A percentile compares a stretch with the other conserved stretches of the same genome.
Conservation (phyloP, 2,797 vertebrate species). For the Pseudocheirus occidentalis region DNA sequence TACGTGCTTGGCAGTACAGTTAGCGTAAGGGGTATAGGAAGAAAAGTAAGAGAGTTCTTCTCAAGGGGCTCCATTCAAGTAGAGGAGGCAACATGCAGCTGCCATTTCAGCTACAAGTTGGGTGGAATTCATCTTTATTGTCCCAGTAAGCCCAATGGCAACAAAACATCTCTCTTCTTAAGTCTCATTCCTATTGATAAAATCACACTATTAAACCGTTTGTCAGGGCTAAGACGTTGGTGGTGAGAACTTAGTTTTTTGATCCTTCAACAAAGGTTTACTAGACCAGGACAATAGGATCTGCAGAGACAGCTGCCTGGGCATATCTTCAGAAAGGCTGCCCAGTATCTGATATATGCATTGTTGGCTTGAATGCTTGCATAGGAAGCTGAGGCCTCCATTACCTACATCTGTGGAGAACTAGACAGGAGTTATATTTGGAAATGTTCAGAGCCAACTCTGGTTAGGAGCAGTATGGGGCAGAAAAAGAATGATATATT, state of each 20-base stretch:
- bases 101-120: neutral
- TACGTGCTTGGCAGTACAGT: neutral
- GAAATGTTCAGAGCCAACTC: neutral
- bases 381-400: neutral
- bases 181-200: neutral
- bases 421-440: neutral
- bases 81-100: neutral
- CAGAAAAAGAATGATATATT: neutral
- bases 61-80: neutral
- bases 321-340: neutral
- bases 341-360: neutral
- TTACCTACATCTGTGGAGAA: neutral
- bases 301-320: neutral
- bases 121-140: neutral
- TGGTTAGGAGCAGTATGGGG: neutral
- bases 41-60: neutral
- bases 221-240: neutral
- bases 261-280: neutral
- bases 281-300: neutral
- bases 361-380: neutral
- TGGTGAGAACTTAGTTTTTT: neutral
- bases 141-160: neutral
- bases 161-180: neutral
- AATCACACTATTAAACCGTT: neutral
- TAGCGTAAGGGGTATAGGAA: neutral